A percentile compares a stretch with the other conserved stretches of the same genome.
Conservation (phyloP, 2,113 vertebrate genomes). For the Cephalopterus ornatus region DNA sequence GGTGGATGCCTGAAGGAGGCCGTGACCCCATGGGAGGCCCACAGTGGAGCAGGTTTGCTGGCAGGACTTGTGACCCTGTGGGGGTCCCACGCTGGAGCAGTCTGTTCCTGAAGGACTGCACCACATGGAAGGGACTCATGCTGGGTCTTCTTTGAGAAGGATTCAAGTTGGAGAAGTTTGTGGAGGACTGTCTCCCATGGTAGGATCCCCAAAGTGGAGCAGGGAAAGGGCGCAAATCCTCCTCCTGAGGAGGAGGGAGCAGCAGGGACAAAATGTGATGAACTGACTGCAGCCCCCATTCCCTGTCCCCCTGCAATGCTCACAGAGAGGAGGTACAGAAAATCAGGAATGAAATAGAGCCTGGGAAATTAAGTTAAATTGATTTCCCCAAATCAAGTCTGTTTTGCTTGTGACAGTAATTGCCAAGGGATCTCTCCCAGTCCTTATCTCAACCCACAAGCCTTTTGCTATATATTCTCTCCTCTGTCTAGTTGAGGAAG, state of each 20-base stretch:
- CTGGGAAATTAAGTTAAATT: neutral
- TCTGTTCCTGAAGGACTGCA: neutral
- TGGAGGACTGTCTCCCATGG: neutral
- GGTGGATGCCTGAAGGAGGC: neutral
- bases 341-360: neutral
- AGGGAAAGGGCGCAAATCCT: neutral
- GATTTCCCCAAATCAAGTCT: neutral
- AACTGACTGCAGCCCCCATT: neutral
- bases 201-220: fast-evolving
- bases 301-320: no score
- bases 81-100: neutral
- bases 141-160: neutral
- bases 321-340: neutral
- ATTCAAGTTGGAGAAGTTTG: neutral
- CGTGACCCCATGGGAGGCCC: neutral
- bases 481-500: neutral
- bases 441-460: fast-evolving
- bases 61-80: neutral
- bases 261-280: fast-evolving
- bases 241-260: neutral
- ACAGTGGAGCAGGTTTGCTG: neutral
- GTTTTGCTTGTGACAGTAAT: neutral
- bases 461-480: neutral
- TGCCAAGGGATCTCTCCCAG: neutral
- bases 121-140: neutral